These are phyloP conservation scores for Hypolimnas misippus DNA, from an alignment of 2,888 invertebrate genomes.

Conservation along the genomic window DNA sequence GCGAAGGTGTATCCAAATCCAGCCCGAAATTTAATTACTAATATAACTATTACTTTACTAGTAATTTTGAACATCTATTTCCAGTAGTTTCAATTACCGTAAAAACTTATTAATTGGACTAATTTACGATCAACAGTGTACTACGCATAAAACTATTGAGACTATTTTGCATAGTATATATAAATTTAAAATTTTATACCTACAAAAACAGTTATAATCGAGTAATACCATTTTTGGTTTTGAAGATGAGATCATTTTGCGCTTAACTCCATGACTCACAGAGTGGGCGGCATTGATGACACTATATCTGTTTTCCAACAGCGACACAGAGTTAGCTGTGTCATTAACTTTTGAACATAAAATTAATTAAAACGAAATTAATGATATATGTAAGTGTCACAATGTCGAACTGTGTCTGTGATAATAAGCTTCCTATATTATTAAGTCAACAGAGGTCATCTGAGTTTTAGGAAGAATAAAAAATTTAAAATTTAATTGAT, in stretches of 20 bases:
- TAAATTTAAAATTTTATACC: slow-evolving; percentile 4
- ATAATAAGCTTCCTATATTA: slow-evolving; percentile 11
- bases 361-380: neutral
- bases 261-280: slow-evolving; percentile 45
- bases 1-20: too few species aligned
- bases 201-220: slow-evolving; percentile 38
- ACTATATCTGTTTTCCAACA: slow-evolving; percentile 27
- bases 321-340: slow-evolving; percentile 19
- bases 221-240: slow-evolving; percentile 40
- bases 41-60: too few species aligned
- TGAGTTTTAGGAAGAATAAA: slow-evolving; percentile 7
- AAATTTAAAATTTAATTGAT: neutral
- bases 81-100: too few species aligned
- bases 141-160: too few species aligned
- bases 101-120: too few species aligned
- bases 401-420: neutral
- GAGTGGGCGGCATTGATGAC: slow-evolving; percentile 47
- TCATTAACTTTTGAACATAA: neutral
- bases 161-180: too few species aligned
- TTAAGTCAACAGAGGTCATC: slow-evolving; percentile 16
- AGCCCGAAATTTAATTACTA: too few species aligned
- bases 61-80: too few species aligned
- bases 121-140: too few species aligned
- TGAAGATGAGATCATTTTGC: slow-evolving; percentile 46
- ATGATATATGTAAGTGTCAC: neutral